phyloP scores from a whole-genome alignment of 2,797 vertebrate species.

The Dermochelys coriacea region DNA sequence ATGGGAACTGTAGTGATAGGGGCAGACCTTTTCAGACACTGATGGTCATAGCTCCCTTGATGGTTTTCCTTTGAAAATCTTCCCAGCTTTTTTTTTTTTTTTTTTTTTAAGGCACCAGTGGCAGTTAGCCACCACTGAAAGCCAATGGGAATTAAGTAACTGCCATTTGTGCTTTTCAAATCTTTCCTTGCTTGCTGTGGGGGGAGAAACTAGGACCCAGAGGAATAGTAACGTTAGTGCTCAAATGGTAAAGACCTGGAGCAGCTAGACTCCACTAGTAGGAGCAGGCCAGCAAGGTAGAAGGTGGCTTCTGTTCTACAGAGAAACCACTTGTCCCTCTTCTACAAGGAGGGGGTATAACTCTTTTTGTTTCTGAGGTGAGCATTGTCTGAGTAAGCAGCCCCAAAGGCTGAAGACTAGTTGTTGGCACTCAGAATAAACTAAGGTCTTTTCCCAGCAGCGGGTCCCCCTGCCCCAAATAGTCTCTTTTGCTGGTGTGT shows the following conservation, averaged over 20 bases:
- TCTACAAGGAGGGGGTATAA: background rate
- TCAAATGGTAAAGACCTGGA: no score
- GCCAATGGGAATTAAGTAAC: background rate
- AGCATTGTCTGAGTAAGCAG: background rate
- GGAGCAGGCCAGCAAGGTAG: background rate
- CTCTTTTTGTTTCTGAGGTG: background rate
- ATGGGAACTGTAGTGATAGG: background rate
- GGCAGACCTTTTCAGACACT: background rate
- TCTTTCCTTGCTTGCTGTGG: background rate
- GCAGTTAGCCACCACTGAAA: background rate
- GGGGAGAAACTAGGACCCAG: background rate
- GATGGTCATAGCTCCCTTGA: background rate
- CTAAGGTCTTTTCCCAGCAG: background rate
- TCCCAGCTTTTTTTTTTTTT: background rate
- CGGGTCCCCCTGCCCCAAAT: background rate
- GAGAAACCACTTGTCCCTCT: background rate
- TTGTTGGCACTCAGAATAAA: background rate
- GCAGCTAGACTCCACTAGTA: background rate
- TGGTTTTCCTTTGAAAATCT: background rate
- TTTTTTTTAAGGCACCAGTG: background rate
- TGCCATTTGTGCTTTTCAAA: background rate
- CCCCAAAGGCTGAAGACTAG: no score
- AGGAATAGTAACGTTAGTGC: background rate
- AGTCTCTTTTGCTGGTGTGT: background rate
- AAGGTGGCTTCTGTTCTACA: background rate